Conservation (phyloP, 2,113 vertebrate genomes). For the Corythaeola cristata region DNA sequence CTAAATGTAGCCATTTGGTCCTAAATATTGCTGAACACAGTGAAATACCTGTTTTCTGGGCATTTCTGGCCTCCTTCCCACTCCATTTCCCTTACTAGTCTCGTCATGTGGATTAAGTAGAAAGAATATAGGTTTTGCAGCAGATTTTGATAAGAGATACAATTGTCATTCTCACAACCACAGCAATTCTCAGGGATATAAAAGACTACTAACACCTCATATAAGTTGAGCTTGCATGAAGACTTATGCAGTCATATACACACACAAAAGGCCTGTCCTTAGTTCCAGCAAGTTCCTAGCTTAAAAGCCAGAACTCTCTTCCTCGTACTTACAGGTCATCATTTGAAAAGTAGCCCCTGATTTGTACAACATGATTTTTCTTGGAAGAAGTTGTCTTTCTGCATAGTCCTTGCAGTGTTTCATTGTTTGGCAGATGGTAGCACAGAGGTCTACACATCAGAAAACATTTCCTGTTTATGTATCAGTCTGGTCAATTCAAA, state of each 20-base stretch:
- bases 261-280: background rate
- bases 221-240: background rate
- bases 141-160: background rate
- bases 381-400: background rate
- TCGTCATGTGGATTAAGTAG: background rate
- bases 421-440: constrained; percentile 20
- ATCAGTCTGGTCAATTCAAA: background rate
- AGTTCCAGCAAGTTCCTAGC: background rate
- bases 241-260: background rate
- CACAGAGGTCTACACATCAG: background rate
- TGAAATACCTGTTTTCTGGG: background rate
- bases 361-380: background rate
- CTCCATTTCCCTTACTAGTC: background rate
- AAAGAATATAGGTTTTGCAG: background rate
- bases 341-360: background rate
- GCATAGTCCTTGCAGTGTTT: background rate
- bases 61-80: background rate
- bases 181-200: background rate
- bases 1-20: background rate
- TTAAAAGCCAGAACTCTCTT: background rate
- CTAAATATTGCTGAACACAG: background rate
- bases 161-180: background rate
- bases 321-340: background rate
- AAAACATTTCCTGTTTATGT: constrained; percentile 48
- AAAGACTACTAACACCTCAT: background rate